Evolutionary conservation across 2,113 vertebrate genomes (phyloP).

Genomic region (Leiothrix lutea): DNA sequence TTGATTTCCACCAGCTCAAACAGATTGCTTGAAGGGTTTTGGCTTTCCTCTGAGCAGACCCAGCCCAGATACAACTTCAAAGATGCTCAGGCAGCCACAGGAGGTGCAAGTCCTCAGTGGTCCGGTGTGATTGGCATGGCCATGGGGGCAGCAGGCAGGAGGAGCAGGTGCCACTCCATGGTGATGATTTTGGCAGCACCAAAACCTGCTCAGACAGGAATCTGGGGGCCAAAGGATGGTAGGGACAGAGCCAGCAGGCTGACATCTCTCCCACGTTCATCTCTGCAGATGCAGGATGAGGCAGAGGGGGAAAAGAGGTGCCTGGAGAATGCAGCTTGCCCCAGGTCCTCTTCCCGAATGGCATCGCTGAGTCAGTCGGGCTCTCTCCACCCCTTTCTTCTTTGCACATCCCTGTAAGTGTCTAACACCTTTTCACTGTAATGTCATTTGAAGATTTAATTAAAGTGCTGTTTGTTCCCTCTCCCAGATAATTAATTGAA

Average conservation of each 20-base stretch:
- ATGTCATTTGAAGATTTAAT: conserved; percentile 69
- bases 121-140: rapidly evolving
- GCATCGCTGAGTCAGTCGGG: neutral
- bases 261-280: rapidly evolving
- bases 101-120: neutral
- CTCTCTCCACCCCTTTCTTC: neutral
- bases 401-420: neutral
- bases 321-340: neutral
- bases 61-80: neutral
- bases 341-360: neutral
- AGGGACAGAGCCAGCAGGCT: rapidly evolving
- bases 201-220: neutral
- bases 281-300: neutral
- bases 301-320: neutral
- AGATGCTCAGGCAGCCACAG: neutral
- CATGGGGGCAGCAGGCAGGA: neutral
- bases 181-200: neutral
- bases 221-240: neutral
- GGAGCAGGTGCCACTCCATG: rapidly evolving
- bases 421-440: conserved; percentile 59
- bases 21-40: neutral
- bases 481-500: conserved; percentile 66
- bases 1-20: neutral
- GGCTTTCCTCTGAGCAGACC: neutral
- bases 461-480: conserved; percentile 62